Evolutionary conservation across 2,113 vertebrate species (phyloP), one percentile per base, ranked within the genome.

Genomic region (Upupa epops): DNA sequence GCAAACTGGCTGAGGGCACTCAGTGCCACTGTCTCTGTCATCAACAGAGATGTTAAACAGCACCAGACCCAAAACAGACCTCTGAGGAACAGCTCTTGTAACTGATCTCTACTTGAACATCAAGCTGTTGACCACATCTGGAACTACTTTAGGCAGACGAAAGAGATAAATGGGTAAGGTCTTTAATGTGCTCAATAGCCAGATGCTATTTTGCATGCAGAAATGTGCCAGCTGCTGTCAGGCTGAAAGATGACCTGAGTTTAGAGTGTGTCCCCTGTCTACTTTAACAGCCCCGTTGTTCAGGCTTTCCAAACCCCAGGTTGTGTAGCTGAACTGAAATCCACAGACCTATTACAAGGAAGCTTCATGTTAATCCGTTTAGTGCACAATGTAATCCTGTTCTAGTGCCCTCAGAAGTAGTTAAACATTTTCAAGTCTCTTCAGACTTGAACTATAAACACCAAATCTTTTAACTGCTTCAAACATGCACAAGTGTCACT

Each of bases 201-300:
- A 96, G 94, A 93, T 96, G 92, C 88, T 96, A 87, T 95, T 96
- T 95, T 11, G 31, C 42, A 81, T 92, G 92, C 84, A 90, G 68
- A 89, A 93, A 60, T 92, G 84, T 95, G 95, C 79, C 86, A 94
- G 92, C 78, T 88, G 79, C 80, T 96, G 94, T 96, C 94, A 95
- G 29, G 17, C 37, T 96, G 94, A 94, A 86, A 91, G 92, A 96
- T 93, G 86, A 91, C 91, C 60, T 6, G 9, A 72, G 60, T 88
- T 91, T 64, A 84, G 73, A 96, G 94, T 94, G 91, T 85, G 88
- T 91, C 86, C 95, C 92, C 75, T 82, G 63, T 94, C 95, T 86
- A 69, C 45, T 89, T 88, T 86, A 86, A 93, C 69, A 75, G 36
- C 64, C 1, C 7, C 94, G 28, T 32, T n/a, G 31, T 92, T 93